Percentiles rank a stretch among this genome's conserved stretches.
Conservation (phyloP, 2,888 invertebrate genomes). For the Aspidiotus destructor region DNA sequence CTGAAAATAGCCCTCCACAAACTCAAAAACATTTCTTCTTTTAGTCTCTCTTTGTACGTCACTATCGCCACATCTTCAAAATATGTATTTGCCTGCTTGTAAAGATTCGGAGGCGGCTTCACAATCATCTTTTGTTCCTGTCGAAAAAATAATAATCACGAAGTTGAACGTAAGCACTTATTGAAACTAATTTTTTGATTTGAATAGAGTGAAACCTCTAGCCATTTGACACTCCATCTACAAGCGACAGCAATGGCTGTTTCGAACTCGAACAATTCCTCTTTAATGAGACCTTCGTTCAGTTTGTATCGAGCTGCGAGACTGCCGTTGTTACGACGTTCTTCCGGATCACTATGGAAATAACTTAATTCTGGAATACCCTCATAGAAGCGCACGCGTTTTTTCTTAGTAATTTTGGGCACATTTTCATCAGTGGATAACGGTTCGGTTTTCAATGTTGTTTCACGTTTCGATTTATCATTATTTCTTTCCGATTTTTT, state of each 20-base stretch:
- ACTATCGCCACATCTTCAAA: background rate
- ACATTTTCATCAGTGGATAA: too few relatives aligned
- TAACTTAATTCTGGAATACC: background rate
- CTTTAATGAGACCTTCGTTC: background rate
- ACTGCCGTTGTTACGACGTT: constrained; percentile 2
- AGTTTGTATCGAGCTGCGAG: constrained; percentile 5
- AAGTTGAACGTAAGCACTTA: background rate
- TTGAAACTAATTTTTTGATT: background rate
- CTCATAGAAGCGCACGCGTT: too few relatives aligned
- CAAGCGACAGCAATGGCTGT: background rate
- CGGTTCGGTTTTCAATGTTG: too few relatives aligned
- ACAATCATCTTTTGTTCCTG: too few relatives aligned
- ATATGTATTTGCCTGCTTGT: background rate
- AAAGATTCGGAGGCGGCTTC: too few relatives aligned
- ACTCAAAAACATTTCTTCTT: background rate
- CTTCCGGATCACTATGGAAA: background rate
- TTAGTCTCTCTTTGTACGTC: background rate
- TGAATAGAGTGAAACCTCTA: background rate
- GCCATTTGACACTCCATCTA: constrained; percentile 14
- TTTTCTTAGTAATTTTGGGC: too few relatives aligned
- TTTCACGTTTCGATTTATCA: too few relatives aligned
- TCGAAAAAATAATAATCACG: too few relatives aligned
- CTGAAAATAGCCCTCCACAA: constrained; percentile 7
- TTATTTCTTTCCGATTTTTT: too few relatives aligned
- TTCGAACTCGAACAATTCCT: constrained; percentile 1